These are phyloP conservation scores for Notoglanidium macrostoma DNA, from an alignment of 2,797 vertebrate genomes.

Conservation along the genomic window DNA sequence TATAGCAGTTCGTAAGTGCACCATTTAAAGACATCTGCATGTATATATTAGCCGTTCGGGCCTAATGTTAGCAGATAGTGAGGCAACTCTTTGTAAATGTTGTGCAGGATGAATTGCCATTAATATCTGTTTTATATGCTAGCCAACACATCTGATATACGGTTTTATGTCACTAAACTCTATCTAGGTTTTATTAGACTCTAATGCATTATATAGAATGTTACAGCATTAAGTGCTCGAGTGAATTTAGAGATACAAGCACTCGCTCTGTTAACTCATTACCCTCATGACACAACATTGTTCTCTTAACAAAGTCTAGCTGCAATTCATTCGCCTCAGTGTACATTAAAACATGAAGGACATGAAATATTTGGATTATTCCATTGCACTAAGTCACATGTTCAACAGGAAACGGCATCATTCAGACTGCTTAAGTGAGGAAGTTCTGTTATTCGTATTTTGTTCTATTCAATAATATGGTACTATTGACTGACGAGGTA, in stretches of 20 bases:
- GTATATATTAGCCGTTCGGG: conserved; percentile 7
- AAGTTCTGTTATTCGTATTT: neutral
- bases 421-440: neutral
- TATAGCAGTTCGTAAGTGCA: conserved; percentile 20
- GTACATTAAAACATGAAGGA: neutral
- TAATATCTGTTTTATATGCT: conserved; percentile 39
- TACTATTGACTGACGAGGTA: neutral
- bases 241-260: conserved; percentile 17
- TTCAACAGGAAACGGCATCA: neutral
- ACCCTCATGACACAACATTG: neutral
- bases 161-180: conserved; percentile 25
- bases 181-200: conserved; percentile 33
- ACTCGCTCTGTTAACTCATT: conserved; percentile 12
- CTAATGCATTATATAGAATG: conserved; percentile 19
- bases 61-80: neutral
- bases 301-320: neutral
- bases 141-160: conserved; percentile 13
- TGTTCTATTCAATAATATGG: neutral
- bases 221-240: conserved; percentile 36
- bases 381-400: neutral
- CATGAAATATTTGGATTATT: neutral
- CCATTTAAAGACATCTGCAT: conserved; percentile 23
- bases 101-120: conserved; percentile 33
- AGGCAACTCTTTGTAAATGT: conserved; percentile 28
- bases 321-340: neutral